These are phyloP conservation scores for Odontothrips loti DNA, from an alignment of 2,888 invertebrate species.

Conservation along the genomic window DNA sequence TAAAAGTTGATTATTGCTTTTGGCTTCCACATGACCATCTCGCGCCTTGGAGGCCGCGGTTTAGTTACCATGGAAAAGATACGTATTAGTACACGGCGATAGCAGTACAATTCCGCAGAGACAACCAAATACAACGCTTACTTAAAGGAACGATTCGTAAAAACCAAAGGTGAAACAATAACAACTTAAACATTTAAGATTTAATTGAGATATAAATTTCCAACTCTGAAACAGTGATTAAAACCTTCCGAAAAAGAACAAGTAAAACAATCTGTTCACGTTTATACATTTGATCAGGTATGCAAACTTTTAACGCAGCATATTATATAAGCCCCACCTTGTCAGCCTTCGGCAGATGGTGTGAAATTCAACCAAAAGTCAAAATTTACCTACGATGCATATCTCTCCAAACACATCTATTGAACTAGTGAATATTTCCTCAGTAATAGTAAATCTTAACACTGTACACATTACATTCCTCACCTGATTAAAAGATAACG, in stretches of 20 bases:
- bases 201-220: neutral
- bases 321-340: neutral
- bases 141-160: too few relatives aligned
- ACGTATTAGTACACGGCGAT: neutral
- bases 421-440: too few relatives aligned
- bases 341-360: slow-evolving; percentile 8
- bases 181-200: neutral
- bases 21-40: neutral
- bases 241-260: neutral
- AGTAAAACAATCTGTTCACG: neutral
- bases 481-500: too few relatives aligned
- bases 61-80: neutral
- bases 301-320: too few relatives aligned
- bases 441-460: too few relatives aligned
- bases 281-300: neutral
- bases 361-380: neutral
- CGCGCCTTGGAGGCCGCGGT: neutral
- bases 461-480: too few relatives aligned
- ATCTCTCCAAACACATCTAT: too few relatives aligned
- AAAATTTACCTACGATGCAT: too few relatives aligned
- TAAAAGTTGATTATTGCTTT: neutral
- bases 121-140: too few relatives aligned
- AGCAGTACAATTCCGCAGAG: neutral
- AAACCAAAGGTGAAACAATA: neutral
- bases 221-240: neutral